Evolutionary conservation across 92 coral and sea anemone species (phyloP).

Genomic region (Chrysogorgia sp.): DNA sequence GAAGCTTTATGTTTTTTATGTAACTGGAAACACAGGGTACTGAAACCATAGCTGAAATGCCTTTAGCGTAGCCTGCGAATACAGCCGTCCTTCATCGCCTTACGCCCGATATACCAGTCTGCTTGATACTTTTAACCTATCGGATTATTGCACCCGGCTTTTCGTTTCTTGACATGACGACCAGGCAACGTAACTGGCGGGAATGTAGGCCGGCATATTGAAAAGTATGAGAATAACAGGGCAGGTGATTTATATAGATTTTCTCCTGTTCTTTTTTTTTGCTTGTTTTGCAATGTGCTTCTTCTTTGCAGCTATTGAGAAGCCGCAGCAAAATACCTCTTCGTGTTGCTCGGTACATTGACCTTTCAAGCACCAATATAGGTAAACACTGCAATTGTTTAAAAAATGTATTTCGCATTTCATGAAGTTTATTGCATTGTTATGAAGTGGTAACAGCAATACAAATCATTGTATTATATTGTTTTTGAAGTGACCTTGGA

Average conservation of each 20-base stretch:
- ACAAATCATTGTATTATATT: neutral
- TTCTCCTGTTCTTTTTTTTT: neutral
- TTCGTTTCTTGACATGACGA: too few species aligned
- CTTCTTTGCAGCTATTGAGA: slow-evolving; percentile 75
- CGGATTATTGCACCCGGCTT: too few species aligned
- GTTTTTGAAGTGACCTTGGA: slow-evolving; percentile 76
- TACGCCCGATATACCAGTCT: too few species aligned
- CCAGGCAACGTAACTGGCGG: neutral
- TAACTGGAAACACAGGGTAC: too few species aligned
- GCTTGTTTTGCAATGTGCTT: neutral
- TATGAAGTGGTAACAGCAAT: neutral
- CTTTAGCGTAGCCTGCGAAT: too few species aligned
- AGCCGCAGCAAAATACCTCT: slow-evolving; percentile 87
- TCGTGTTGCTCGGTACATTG: slow-evolving; percentile 79
- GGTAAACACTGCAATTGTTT: slow-evolving; percentile 58
- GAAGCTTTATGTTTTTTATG: too few species aligned
- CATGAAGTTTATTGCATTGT: neutral
- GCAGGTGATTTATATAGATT: slow-evolving; percentile 64
- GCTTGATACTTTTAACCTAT: too few species aligned
- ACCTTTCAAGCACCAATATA: slow-evolving; percentile 82
- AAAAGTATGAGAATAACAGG: slow-evolving; percentile 77
- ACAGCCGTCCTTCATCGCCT: too few species aligned
- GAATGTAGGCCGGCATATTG: neutral
- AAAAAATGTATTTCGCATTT: neutral
- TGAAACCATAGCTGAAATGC: too few species aligned